Evolutionary conservation across 2,113 vertebrate species (phyloP).

Genomic region (Parus major): DNA sequence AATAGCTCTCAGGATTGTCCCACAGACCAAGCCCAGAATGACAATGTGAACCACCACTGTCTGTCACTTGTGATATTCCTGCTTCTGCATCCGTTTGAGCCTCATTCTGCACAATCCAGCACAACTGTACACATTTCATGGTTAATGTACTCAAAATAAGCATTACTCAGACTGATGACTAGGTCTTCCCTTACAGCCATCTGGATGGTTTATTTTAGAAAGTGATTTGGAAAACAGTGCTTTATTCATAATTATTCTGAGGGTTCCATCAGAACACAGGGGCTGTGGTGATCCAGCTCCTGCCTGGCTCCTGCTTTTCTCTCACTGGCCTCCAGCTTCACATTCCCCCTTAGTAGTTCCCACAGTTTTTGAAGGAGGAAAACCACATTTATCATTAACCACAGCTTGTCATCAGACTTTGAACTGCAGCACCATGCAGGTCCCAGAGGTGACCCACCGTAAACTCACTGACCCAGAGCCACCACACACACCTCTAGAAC

Average conservation of each 20-base stretch:
- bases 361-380: neutral
- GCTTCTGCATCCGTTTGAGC: neutral
- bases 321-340: neutral
- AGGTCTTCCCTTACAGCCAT: conserved; percentile 21
- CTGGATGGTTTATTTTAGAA: conserved; percentile 44
- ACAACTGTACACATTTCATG: neutral
- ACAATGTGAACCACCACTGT: rapidly evolving
- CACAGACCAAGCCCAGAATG: neutral
- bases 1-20: neutral
- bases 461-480: neutral
- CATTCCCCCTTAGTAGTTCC: neutral
- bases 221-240: neutral
- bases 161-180: conserved; percentile 27
- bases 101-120: neutral
- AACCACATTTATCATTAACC: neutral
- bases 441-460: neutral
- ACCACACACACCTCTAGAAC: neutral
- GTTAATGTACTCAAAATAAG: conserved; percentile 1
- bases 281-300: neutral
- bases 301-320: neutral
- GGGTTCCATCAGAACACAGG: rapidly evolving
- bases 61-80: neutral
- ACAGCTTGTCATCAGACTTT: neutral
- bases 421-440: neutral
- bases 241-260: neutral